A percentile compares a stretch with the other conserved stretches of the same genome.
phyloP scores from a whole-genome alignment of 2,797 vertebrate species.

The Microhierax caerulescens region DNA sequence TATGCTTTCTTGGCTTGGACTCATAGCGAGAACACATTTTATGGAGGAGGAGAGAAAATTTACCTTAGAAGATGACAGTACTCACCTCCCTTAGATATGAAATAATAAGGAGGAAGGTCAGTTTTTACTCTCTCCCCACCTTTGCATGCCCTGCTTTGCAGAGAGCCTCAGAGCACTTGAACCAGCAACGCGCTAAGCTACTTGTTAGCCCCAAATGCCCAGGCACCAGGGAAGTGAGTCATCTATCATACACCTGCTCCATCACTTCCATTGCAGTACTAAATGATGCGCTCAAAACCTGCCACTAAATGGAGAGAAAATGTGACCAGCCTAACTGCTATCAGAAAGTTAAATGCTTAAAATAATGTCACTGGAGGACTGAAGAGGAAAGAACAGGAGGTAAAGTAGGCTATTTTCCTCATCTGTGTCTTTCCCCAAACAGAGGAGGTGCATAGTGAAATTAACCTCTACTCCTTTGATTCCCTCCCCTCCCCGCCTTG shows the following conservation, averaged over 20 bases:
- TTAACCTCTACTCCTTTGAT: constrained; percentile 27
- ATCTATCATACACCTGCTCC: constrained; percentile 40
- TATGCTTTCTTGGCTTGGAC: not conserved
- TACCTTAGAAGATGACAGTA: not conserved
- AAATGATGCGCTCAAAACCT: constrained; percentile 46
- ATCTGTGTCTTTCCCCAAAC: not conserved
- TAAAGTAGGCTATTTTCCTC: constrained; percentile 30
- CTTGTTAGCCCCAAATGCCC: constrained; percentile 21
- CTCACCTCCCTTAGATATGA: not conserved
- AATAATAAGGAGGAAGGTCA: not conserved
- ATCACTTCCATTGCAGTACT: constrained; percentile 1
- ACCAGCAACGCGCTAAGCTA: not conserved
- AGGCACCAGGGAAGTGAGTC: not conserved
- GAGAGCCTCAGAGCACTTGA: not conserved
- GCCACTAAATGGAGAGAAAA: constrained; percentile 47
- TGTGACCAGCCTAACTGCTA: constrained; percentile 29
- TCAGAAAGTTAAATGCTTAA: constrained; percentile 64
- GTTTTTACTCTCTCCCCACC: not conserved
- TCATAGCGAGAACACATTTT: not conserved
- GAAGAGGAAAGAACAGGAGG: not conserved
- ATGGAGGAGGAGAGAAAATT: not conserved
- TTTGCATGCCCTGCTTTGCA: not conserved
- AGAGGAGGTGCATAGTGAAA: constrained; percentile 10
- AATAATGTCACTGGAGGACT: constrained; percentile 38
- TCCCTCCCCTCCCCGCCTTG: not conserved